phyloP scores from a whole-genome alignment of 2,888 invertebrate species.

The Eupeodes luniger region DNA sequence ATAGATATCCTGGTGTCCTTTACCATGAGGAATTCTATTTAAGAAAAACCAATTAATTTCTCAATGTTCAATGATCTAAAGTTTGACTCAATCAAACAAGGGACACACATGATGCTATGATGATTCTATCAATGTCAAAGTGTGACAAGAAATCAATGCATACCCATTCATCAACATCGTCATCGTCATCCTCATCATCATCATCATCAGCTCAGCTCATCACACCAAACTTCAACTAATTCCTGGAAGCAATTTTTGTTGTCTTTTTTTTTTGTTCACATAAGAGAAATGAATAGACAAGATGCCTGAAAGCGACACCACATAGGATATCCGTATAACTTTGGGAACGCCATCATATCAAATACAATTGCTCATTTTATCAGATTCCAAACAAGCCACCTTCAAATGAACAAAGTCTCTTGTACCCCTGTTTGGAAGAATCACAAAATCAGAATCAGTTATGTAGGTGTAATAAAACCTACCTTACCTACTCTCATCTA shows the following conservation, averaged over 20 bases:
- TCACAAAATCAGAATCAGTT: too few relatives aligned
- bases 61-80: neutral
- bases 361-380: neutral
- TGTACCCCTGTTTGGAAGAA: neutral
- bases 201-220: neutral
- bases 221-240: neutral
- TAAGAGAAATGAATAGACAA: neutral
- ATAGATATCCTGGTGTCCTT: too few relatives aligned
- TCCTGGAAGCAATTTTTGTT: too few relatives aligned
- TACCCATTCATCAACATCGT: neutral
- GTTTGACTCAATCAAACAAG: neutral
- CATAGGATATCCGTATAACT: neutral
- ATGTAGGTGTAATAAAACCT: too few relatives aligned
- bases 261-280: neutral
- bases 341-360: neutral
- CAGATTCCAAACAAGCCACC: slow-evolving; percentile 12
- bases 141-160: neutral
- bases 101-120: neutral
- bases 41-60: neutral
- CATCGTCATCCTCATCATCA: neutral
- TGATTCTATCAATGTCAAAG: neutral
- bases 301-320: slow-evolving; percentile 14
- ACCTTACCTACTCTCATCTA: neutral
- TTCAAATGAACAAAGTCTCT: slow-evolving; percentile 7
- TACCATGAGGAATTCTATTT: neutral